A percentile compares a stretch with the other conserved stretches of the same genome.
Evolutionary conservation across 2,113 vertebrate species (phyloP).

Genomic region (Motacilla alba): DNA sequence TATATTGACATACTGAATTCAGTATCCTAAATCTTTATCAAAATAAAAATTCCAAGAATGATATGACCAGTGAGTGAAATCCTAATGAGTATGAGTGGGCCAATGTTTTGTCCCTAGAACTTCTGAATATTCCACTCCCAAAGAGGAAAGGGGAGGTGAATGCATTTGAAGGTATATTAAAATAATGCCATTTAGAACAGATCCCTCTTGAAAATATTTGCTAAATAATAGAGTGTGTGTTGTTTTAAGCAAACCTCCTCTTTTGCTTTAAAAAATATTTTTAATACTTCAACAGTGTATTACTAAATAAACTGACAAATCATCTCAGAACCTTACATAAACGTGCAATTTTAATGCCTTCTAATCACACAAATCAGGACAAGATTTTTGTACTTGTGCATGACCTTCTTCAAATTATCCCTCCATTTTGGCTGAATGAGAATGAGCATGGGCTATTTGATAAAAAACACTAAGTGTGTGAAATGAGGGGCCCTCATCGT

Average conservation of each 20-base stretch:
- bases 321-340: conserved; percentile 70
- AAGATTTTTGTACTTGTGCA: conserved; percentile 86
- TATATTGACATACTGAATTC: background rate
- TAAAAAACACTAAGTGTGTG: conserved; percentile 97
- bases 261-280: conserved; percentile 5
- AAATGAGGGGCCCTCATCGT: conserved; percentile 96
- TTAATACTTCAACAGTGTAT: conserved; percentile 55
- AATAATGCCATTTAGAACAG: background rate
- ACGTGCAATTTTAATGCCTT: conserved; percentile 81
- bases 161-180: background rate
- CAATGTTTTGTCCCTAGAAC: background rate
- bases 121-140: background rate
- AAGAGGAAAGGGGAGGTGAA: background rate
- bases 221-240: background rate
- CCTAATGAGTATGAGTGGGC: background rate
- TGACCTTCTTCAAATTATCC: conserved; percentile 98
- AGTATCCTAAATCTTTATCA: background rate
- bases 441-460: conserved; percentile 95
- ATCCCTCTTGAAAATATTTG: conserved; percentile 35
- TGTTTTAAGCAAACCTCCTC: conserved; percentile 37
- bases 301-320: conserved; percentile 77
- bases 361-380: conserved; percentile 92
- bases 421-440: conserved; percentile 93
- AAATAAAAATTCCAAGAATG: background rate
- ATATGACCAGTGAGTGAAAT: background rate